These are phyloP conservation scores for Laodelphax striatellus DNA, from an alignment of 1,140 invertebrate genomes.

Conservation along the genomic window DNA sequence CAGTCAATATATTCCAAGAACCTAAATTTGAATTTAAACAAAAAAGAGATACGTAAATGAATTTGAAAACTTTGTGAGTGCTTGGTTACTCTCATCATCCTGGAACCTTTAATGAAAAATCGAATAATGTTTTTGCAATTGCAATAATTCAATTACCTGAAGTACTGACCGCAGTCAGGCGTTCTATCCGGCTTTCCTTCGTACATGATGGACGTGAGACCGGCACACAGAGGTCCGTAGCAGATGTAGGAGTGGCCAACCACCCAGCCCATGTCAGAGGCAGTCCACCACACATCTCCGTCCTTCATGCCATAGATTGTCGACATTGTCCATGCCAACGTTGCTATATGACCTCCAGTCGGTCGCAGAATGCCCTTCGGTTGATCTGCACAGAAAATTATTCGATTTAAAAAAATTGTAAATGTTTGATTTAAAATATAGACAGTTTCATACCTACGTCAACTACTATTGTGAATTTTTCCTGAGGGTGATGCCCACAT, in stretches of 20 bases:
- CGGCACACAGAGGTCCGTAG: conserved; percentile 74
- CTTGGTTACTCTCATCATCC: too few species aligned
- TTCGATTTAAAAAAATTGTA: too few species aligned
- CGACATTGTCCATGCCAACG: conserved; percentile 73
- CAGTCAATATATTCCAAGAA: too few species aligned
- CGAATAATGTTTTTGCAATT: too few species aligned
- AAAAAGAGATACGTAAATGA: too few species aligned
- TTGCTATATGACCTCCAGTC: conserved; percentile 74
- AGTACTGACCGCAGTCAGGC: conserved; percentile 82
- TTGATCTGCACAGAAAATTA: conserved; percentile 47
- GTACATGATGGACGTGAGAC: conserved; percentile 78
- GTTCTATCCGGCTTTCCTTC: conserved; percentile 92
- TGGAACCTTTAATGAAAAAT: too few species aligned
- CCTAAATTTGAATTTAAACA: too few species aligned
- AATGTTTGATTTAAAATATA: too few species aligned
- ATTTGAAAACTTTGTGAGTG: too few species aligned
- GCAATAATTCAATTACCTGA: conserved; percentile 41
- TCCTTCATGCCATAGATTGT: conserved; percentile 68
- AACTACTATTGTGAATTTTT: too few species aligned
- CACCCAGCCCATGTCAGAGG: conserved; percentile 86
- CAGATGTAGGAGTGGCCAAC: conserved; percentile 91
- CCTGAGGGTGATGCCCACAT: too few species aligned
- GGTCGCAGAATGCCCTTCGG: conserved; percentile 78
- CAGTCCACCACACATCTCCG: conserved; percentile 83
- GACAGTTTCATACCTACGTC: too few species aligned